A percentile compares a stretch with the other conserved stretches of the same genome.
phyloP scores from a whole-genome alignment of 2,888 invertebrate genomes.

The Gisinianus flammeolus region DNA sequence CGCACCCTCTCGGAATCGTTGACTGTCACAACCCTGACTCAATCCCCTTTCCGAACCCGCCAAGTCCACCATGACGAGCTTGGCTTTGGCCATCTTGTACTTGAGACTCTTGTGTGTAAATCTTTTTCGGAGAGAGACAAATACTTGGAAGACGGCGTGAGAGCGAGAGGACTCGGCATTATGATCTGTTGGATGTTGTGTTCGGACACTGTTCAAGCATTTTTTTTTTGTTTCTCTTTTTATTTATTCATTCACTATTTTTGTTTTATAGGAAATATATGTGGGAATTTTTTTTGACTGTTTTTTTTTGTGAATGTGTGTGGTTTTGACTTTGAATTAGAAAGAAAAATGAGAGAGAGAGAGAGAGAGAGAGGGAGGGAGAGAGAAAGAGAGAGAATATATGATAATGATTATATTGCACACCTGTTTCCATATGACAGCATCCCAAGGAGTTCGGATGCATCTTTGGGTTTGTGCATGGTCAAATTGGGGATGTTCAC shows the following conservation, averaged over 20 bases:
- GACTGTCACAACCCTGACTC: constrained; percentile 71
- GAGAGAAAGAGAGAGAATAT: no score
- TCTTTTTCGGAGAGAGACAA: constrained; percentile 40
- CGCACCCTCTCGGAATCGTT: constrained; percentile 88
- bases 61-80: constrained; percentile 78
- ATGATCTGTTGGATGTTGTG: constrained; percentile 94
- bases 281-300: no score
- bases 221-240: no score
- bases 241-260: no score
- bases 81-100: constrained; percentile 41
- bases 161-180: constrained; percentile 93
- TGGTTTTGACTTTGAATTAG: no score
- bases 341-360: no score
- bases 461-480: constrained; percentile 75
- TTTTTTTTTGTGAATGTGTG: no score
- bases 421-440: constrained; percentile 79
- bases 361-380: no score
- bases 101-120: constrained; percentile 35
- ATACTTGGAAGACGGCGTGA: constrained; percentile 92
- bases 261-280: no score
- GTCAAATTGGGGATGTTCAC: constrained; percentile 80
- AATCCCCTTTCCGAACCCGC: constrained; percentile 88
- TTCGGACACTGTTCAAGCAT: constrained; percentile 78
- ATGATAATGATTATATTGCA: no score
- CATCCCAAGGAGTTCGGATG: constrained; percentile 77